A percentile compares a stretch with the other conserved stretches of the same genome.
These are phyloP conservation scores for Synanceia verrucosa DNA, from an alignment of 2,797 vertebrate species.

Conservation along the genomic window DNA sequence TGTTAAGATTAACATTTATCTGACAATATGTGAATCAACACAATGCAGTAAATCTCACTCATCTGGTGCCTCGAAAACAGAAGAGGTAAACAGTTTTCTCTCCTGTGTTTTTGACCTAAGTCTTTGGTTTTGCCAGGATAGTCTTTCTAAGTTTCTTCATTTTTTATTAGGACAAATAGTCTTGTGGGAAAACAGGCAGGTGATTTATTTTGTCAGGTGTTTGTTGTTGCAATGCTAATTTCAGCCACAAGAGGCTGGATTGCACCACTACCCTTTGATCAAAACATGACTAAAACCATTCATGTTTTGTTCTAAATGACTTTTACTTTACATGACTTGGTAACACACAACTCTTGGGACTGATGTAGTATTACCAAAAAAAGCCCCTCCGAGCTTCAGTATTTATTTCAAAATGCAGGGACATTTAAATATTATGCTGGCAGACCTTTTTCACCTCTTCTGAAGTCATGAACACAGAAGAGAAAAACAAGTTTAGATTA, in stretches of 20 bases:
- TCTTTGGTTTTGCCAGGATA: not conserved
- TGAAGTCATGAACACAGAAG: not conserved
- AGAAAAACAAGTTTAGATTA: not conserved
- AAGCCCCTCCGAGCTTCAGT: too few relatives aligned
- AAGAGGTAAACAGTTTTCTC: not conserved
- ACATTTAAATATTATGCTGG: too few relatives aligned
- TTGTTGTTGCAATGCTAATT: not conserved
- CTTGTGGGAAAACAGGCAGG: too few relatives aligned
- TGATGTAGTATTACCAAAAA: too few relatives aligned
- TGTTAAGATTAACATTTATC: not conserved
- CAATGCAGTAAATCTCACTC: slow-evolving; percentile 31
- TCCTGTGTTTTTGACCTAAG: not conserved
- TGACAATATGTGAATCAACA: not conserved
- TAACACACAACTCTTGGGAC: not conserved
- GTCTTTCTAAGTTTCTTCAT: not conserved
- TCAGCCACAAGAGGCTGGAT: not conserved
- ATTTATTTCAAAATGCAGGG: too few relatives aligned
- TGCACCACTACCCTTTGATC: not conserved
- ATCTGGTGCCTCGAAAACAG: slow-evolving; percentile 10
- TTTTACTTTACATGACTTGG: not conserved
- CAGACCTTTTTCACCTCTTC: not conserved
- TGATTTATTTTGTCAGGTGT: not conserved
- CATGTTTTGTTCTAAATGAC: not conserved
- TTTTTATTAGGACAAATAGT: too few relatives aligned
- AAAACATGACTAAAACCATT: not conserved